phyloP scores from a whole-genome alignment of 2,113 vertebrate genomes.

The Octodon degus region DNA sequence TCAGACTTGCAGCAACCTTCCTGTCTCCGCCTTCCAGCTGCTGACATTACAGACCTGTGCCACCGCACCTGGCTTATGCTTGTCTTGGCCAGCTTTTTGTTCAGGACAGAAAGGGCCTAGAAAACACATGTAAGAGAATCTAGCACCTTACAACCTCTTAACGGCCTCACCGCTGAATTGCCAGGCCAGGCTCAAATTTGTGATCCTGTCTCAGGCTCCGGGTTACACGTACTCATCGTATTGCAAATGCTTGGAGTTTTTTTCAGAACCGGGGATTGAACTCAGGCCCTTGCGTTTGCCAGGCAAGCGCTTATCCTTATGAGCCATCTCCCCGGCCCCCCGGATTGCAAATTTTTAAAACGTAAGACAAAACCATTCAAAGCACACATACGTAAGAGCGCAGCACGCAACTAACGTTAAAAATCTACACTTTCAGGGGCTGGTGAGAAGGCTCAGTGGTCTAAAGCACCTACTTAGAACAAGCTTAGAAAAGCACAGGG shows the following conservation, averaged over 20 bases:
- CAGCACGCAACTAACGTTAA: not conserved
- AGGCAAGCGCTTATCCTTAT: too few relatives aligned
- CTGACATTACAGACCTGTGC: not conserved
- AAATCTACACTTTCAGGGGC: not conserved
- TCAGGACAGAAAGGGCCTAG: not conserved
- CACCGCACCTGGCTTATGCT: not conserved
- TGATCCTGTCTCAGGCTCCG: not conserved
- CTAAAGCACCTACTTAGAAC: too few relatives aligned
- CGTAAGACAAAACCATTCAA: constrained; percentile 27
- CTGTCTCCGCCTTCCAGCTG: not conserved
- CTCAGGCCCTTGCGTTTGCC: too few relatives aligned
- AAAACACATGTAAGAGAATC: not conserved
- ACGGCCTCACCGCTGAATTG: not conserved
- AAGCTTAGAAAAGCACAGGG: too few relatives aligned
- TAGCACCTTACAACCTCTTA: not conserved
- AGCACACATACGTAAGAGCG: not conserved
- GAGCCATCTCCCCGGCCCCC: too few relatives aligned
- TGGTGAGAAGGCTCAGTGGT: too few relatives aligned
- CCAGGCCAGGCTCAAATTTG: not conserved
- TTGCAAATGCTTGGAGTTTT: too few relatives aligned
- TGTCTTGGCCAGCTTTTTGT: not conserved
- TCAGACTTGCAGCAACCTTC: not conserved
- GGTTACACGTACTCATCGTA: not conserved
- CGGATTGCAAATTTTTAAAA: not conserved
- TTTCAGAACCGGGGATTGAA: too few relatives aligned